These are phyloP conservation scores for Drosophila rellima DNA, from an alignment of 2,888 invertebrate genomes.

Conservation along the genomic window DNA sequence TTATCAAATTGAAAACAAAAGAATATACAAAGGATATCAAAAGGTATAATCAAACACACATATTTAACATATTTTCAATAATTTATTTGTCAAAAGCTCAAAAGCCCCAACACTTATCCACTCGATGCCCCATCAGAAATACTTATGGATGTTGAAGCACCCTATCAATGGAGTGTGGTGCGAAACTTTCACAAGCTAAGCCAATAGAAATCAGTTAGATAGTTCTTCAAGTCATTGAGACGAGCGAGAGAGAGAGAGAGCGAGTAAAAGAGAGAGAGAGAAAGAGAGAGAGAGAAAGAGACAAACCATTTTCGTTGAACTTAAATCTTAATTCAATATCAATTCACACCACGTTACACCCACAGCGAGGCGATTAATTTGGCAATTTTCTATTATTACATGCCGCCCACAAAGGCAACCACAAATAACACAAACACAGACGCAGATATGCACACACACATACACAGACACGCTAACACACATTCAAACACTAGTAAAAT, in stretches of 20 bases:
- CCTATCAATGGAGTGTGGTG: slow-evolving; percentile 33
- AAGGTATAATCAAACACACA: no score
- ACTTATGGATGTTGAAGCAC: slow-evolving; percentile 36
- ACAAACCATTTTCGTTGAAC: slow-evolving; percentile 12
- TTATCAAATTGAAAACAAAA: no score
- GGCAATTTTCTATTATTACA: slow-evolving; percentile 62
- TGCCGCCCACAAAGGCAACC: slow-evolving; percentile 39
- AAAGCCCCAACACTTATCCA: slow-evolving; percentile 1
- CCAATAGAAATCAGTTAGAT: slow-evolving; percentile 53
- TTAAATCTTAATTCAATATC: slow-evolving; percentile 47
- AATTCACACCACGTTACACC: slow-evolving; percentile 40
- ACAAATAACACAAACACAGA: slow-evolving; percentile 16
- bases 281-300: no score
- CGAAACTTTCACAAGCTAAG: slow-evolving; percentile 50
- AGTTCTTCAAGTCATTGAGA: slow-evolving; percentile 14
- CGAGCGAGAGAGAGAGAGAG: not conserved
- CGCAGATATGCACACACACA: slow-evolving; percentile 12
- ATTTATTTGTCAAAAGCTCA: slow-evolving; percentile 8
- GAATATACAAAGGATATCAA: no score
- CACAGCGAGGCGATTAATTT: slow-evolving; percentile 45
- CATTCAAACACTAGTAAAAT: slow-evolving; percentile 32
- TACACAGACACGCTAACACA: not conserved
- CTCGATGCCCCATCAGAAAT: slow-evolving; percentile 18
- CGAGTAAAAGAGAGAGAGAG: not conserved
- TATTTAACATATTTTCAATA: not conserved